Evolutionary conservation across 2,888 invertebrate genomes (phyloP).

Genomic region (Brachycybe producta): DNA sequence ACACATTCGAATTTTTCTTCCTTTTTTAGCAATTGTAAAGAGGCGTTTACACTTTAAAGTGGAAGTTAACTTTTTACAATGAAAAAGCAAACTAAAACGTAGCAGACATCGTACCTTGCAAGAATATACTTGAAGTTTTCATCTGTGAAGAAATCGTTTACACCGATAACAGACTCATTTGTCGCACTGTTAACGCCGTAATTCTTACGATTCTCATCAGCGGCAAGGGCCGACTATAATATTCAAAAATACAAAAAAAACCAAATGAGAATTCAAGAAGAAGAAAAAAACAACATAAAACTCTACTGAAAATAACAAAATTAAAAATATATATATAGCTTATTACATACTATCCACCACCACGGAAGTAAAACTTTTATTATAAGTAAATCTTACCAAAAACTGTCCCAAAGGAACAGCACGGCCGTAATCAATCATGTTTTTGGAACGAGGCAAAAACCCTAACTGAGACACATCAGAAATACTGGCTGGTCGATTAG

Average conservation of each 20-base stretch:
- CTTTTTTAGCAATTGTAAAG: too few relatives aligned
- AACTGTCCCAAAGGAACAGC: constrained; percentile 19
- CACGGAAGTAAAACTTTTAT: too few relatives aligned
- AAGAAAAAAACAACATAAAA: too few relatives aligned
- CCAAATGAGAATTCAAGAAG: not conserved
- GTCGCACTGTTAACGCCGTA: too few relatives aligned
- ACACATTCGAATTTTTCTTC: too few relatives aligned
- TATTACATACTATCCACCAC: not conserved
- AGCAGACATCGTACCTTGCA: constrained; percentile 9
- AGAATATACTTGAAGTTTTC: constrained; percentile 14
- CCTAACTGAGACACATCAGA: constrained; percentile 19
- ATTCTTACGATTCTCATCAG: too few relatives aligned
- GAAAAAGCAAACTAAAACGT: too few relatives aligned
- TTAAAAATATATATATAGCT: constrained; percentile 2
- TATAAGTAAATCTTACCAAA: constrained; percentile 20
- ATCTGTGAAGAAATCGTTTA: constrained; percentile 11
- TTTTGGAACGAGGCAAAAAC: constrained; percentile 11
- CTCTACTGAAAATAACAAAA: too few relatives aligned
- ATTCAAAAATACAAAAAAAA: not conserved
- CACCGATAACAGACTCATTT: not conserved
- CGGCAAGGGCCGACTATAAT: constrained; percentile 1
- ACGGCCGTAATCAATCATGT: constrained; percentile 17
- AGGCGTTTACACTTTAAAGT: too few relatives aligned
- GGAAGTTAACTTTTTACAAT: too few relatives aligned
- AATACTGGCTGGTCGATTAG: constrained; percentile 17